Evolutionary conservation across 2,113 vertebrate genomes (phyloP), one percentile per base, ranked within the genome.

Genomic region (Atrichornis clamosus): DNA sequence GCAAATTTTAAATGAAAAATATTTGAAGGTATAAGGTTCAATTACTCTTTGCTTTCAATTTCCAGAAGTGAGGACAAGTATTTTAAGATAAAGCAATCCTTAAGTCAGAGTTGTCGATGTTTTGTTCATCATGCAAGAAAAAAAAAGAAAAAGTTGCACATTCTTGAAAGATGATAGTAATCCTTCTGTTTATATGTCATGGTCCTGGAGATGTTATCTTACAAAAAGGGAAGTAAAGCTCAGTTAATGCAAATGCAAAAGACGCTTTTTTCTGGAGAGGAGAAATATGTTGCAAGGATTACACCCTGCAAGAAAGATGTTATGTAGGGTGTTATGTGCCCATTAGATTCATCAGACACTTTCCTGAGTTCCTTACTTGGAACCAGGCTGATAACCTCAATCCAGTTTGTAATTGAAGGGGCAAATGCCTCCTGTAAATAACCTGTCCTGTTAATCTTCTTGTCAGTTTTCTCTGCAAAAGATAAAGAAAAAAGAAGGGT

Each of bases 341-440:
- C 26, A 11, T 82, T 23, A 41, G 20, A 47, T n/a, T 18, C 20
- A 26, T 12, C 30, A 28, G 2, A 24, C 13, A 9, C 47, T 55
- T 89, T 53, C 23, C 22, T 0, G 0, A 1, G 1, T 39, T 28
- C 42, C 24, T 82, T 4, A 2, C 32, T 81, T 39, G 13, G 67
- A 92, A 84, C 7, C 50, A 81, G 46, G 10, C 35, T 47, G 59
- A 49, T 60, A 91, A 88, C 27, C 59, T 59, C 2, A 0, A 37
- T n/a, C 2, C 17, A 49, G 21, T 59, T 60, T 75, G 42, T 33
- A 73, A 35, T 0, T 47, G 44, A 56, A 35, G 24, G 27, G 8
- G 39, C 30, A 83, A 80, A 89, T 11, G 9, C 2, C 42, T 83
- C 17, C n/a, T 74, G 14, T 35, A 63, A 41, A 27, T 22, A 90